Conservation (phyloP, 2,888 invertebrate genomes). For the Thereva unica region DNA sequence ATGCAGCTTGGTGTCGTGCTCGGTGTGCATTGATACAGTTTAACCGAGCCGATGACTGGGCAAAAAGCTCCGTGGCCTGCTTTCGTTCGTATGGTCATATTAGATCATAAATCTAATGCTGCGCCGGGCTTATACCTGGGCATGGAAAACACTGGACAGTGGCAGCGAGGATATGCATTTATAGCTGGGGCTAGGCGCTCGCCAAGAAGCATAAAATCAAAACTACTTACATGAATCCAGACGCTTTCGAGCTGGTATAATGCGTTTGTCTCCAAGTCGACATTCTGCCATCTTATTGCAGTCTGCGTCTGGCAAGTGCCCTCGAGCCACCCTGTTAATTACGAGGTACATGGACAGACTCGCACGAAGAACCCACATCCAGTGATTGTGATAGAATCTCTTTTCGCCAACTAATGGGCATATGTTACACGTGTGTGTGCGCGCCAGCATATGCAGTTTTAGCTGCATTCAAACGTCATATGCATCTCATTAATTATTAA, state of each 20-base stretch:
- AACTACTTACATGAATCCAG: too few species aligned
- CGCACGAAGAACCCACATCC: slow-evolving; percentile 25
- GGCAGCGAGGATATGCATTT: too few species aligned
- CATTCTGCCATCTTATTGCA: slow-evolving; percentile 22
- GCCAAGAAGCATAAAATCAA: too few species aligned
- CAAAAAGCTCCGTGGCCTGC: too few species aligned
- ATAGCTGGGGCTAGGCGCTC: too few species aligned
- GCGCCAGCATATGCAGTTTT: slow-evolving; percentile 33
- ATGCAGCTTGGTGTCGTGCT: not conserved
- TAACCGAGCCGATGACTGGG: too few species aligned
- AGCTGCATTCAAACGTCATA: slow-evolving; percentile 44
- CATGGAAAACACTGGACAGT: too few species aligned
- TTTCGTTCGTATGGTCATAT: too few species aligned
- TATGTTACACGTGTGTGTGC: slow-evolving; percentile 13
- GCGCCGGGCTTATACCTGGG: too few species aligned
- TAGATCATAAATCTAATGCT: too few species aligned
- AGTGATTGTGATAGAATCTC: slow-evolving; percentile 32
- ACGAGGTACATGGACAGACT: slow-evolving; percentile 15
- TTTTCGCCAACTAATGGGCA: slow-evolving; percentile 25
- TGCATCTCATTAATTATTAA: slow-evolving; percentile 47
- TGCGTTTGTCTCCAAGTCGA: slow-evolving; percentile 25
- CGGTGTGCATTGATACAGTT: not conserved
- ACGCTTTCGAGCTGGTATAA: slow-evolving; percentile 7
- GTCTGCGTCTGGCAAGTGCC: slow-evolving; percentile 12
- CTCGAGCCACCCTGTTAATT: slow-evolving; percentile 15